Base-by-base conservation (phyloP, 2,797 vertebrate species). In the Centropyge bicolor region DNA sequence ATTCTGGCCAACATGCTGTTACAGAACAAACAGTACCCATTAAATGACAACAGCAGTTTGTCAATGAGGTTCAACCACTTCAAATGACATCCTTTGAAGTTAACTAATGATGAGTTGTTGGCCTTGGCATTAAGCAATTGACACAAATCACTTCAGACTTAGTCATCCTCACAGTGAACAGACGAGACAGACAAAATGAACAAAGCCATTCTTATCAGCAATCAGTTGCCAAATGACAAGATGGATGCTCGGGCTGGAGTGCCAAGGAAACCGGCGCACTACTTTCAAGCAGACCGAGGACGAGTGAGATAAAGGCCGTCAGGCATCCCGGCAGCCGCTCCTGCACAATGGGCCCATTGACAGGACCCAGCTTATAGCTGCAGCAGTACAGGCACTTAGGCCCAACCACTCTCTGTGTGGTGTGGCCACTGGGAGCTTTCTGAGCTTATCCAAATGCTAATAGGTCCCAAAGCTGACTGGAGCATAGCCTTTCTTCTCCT, bases 361-460 rank as follows among this genome's bases (percentile, higher is more conserved):
- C 90, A 78, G 82, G 78, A 76, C 78, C 68, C 31, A 70, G 89
- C 89, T 92, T 92, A 91, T 66, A 84, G 84, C 81, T 69, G 76
- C 83, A 70, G 82, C 85, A 80, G 81, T 73, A 74, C 85, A 87
- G 88, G 82, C 88, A 27, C 85, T 85, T 73, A 86, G 80, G 90
- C 90, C 86, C 87, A 57, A 81, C 71, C 52, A 43, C 85, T 90
- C 81, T 89, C 84, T 87, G 87, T 92, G 88, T 90, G 88, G 89
- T 45, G 73, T 60, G 83, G 91, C 85, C 90, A 81, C 89, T 90
- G 86, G 90, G 92, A 92, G 89, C 88, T 90, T 92, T 92, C 89
- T 76, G 82, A 74, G 89, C 92, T 94, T 93, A 91, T 94, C 93
- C 92, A 92, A 95, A 95, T 93, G 94, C 92, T 95, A 93, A 94